phyloP scores from a whole-genome alignment of 2,888 invertebrate species.

The Achlya flavicornis region DNA sequence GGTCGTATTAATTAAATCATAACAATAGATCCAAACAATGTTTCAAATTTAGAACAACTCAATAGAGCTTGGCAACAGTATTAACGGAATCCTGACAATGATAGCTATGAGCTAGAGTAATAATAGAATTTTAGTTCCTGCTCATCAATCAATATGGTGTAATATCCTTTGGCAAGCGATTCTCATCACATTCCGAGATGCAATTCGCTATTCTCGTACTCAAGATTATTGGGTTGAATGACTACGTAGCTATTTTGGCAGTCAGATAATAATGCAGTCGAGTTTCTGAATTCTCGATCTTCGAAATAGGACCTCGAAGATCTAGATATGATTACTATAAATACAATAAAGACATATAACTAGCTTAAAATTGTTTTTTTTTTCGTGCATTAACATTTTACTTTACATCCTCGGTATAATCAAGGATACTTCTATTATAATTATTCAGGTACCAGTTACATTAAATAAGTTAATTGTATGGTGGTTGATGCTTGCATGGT shows the following conservation, averaged over 20 bases:
- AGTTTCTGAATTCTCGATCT: neutral
- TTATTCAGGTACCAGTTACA: too few relatives aligned
- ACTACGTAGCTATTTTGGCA: neutral
- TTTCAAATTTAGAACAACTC: neutral
- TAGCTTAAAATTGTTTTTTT: too few relatives aligned
- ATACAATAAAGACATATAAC: too few relatives aligned
- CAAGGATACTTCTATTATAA: too few relatives aligned
- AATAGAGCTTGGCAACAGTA: conserved; percentile 1
- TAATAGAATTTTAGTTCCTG: neutral
- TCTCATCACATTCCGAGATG: neutral
- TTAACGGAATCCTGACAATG: conserved; percentile 11
- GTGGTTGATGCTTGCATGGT: too few relatives aligned
- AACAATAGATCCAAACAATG: neutral
- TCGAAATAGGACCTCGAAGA: neutral
- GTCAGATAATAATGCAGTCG: neutral
- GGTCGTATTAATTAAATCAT: too few relatives aligned
- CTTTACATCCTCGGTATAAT: too few relatives aligned
- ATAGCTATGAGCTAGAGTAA: neutral
- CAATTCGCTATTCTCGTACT: neutral
- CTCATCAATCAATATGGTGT: neutral
- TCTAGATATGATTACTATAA: too few relatives aligned
- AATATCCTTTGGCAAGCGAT: neutral
- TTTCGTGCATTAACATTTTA: too few relatives aligned
- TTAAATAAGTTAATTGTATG: too few relatives aligned
- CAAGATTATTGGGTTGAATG: neutral